phyloP scores from a whole-genome alignment of 2,888 invertebrate species.

The Drosophila antonietae region DNA sequence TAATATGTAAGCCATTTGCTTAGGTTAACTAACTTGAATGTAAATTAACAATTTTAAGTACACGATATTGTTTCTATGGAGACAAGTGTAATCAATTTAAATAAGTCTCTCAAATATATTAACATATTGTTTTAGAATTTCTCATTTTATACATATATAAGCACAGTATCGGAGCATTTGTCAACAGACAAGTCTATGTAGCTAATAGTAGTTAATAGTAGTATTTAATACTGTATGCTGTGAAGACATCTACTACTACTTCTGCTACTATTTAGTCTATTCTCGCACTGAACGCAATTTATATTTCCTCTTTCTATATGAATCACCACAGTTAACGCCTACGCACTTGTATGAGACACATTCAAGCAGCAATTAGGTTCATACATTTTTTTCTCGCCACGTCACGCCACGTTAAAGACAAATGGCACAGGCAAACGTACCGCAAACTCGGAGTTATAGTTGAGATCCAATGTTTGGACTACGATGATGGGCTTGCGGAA shows the following conservation, averaged over 20 bases:
- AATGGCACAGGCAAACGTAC: slow-evolving; percentile 84
- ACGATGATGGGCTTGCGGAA: slow-evolving; percentile 88
- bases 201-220: too few relatives aligned
- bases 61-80: too few relatives aligned
- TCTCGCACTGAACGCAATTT: not conserved
- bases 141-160: too few relatives aligned
- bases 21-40: too few relatives aligned
- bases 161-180: too few relatives aligned
- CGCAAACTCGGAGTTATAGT: slow-evolving; percentile 88
- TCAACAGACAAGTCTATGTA: too few relatives aligned
- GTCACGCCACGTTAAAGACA: not conserved
- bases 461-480: slow-evolving; percentile 91
- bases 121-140: too few relatives aligned
- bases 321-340: not conserved
- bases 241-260: not conserved
- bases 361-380: not conserved
- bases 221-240: too few relatives aligned
- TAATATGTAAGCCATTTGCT: too few relatives aligned
- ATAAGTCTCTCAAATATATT: too few relatives aligned
- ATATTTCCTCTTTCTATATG: not conserved
- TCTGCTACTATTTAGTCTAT: not conserved
- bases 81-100: too few relatives aligned
- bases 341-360: not conserved
- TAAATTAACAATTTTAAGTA: too few relatives aligned
- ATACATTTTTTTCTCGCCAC: slow-evolving; percentile 15